phyloP scores from a whole-genome alignment of 2,113 vertebrate species.

The Malaclemys terrapin region DNA sequence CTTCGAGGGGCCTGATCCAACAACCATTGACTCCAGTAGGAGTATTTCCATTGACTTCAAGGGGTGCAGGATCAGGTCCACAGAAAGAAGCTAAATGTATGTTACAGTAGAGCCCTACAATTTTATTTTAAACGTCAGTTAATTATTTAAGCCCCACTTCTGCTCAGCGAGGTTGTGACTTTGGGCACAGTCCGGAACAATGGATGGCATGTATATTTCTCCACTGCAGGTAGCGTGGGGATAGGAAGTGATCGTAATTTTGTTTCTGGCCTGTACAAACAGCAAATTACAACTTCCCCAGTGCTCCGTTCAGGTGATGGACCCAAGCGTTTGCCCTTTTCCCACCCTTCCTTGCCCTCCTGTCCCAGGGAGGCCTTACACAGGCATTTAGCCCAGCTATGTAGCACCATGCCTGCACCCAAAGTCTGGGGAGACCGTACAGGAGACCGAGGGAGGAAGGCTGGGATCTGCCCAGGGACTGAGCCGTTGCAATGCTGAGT shows the following conservation, averaged over 20 bases:
- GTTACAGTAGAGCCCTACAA: constrained; percentile 8
- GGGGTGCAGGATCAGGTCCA: neutral
- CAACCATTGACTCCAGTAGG: neutral
- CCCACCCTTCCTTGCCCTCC: neutral
- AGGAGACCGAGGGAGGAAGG: neutral
- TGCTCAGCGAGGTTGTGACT: neutral
- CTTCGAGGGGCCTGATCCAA: constrained; percentile 8
- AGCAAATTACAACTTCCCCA: neutral
- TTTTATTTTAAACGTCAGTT: constrained; percentile 15
- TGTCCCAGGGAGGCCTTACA: neutral
- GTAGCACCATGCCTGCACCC: neutral
- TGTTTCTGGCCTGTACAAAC: neutral
- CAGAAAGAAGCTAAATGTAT: neutral
- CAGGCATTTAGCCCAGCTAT: neutral
- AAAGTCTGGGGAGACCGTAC: neutral
- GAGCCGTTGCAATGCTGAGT: neutral
- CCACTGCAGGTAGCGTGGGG: neutral
- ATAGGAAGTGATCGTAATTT: neutral
- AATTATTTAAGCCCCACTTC: constrained; percentile 27
- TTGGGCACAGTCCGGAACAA: neutral
- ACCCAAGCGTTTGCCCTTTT: neutral
- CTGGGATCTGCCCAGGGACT: neutral
- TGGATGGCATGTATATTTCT: neutral
- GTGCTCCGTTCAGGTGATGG: neutral
- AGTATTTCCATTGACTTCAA: neutral